Evolutionary conservation across 2,888 invertebrate genomes (phyloP).

Genomic region (Augochlorella aurata): DNA sequence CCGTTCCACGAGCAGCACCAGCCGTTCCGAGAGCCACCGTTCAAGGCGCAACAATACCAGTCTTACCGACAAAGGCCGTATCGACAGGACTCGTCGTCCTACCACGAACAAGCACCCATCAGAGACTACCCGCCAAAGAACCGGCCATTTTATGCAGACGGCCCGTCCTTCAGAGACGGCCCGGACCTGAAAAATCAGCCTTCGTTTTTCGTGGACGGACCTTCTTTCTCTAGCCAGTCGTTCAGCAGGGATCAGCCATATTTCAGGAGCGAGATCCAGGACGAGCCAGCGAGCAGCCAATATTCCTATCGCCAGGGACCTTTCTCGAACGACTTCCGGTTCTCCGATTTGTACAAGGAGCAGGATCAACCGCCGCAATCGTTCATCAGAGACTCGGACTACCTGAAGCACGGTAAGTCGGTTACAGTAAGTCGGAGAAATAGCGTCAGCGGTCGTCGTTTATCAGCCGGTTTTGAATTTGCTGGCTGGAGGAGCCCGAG

Average conservation of each 20-base stretch:
- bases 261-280: constrained; percentile 17
- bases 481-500: background rate
- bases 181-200: constrained; percentile 22
- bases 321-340: constrained; percentile 39
- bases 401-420: constrained; percentile 70
- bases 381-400: constrained; percentile 68
- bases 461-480: background rate
- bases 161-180: constrained; percentile 42
- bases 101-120: constrained; percentile 33
- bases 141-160: constrained; percentile 25
- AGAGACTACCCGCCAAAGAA: constrained; percentile 48
- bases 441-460: no score
- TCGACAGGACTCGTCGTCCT: constrained; percentile 31
- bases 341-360: constrained; percentile 29
- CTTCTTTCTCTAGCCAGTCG: constrained; percentile 27
- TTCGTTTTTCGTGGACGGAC: constrained; percentile 15
- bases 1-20: constrained; percentile 59
- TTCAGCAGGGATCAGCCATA: constrained; percentile 18
- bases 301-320: constrained; percentile 30
- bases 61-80: constrained; percentile 38
- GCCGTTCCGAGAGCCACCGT: constrained; percentile 60
- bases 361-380: constrained; percentile 18
- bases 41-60: constrained; percentile 48
- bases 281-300: constrained; percentile 9
- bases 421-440: background rate